These are phyloP conservation scores for Acipenser ruthenus DNA, from an alignment of 2,797 vertebrate genomes.

Conservation along the genomic window DNA sequence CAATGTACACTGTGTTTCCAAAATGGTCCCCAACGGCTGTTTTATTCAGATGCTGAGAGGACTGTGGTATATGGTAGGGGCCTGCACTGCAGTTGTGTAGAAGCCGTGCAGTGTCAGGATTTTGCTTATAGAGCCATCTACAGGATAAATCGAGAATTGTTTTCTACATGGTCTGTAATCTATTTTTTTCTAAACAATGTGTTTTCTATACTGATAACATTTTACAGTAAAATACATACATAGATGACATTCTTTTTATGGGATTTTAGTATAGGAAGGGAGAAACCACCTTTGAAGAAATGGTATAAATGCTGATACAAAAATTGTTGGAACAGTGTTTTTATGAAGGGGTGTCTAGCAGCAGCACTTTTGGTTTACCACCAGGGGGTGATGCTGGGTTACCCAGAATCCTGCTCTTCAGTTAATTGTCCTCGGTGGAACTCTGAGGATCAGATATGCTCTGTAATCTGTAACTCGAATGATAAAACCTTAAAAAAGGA, in stretches of 20 bases:
- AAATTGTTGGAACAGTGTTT: no score
- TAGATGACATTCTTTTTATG: no score
- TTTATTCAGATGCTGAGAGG: neutral
- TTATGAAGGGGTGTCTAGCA: neutral
- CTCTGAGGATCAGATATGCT: slow-evolving; percentile 55
- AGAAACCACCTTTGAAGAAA: no score
- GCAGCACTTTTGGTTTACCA: slow-evolving; percentile 21
- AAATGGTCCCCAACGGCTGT: neutral
- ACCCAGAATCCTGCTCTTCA: neutral
- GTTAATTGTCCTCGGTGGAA: slow-evolving; percentile 25
- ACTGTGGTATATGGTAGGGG: neutral
- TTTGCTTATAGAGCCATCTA: slow-evolving; percentile 53
- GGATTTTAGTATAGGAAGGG: no score
- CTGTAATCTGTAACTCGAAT: slow-evolving; percentile 43
- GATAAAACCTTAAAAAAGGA: slow-evolving; percentile 22
- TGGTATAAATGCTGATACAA: no score
- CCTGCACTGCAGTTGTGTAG: neutral
- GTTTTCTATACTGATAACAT: no score
- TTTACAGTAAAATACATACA: no score
- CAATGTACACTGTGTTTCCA: no score
- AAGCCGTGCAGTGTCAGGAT: slow-evolving; percentile 13
- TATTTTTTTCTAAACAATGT: no score
- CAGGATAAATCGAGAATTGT: slow-evolving; percentile 33
- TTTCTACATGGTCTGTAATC: slow-evolving; percentile 24
- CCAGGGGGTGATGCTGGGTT: slow-evolving; percentile 24